Evolutionary conservation across 2,113 vertebrate species (phyloP), one percentile per base, ranked within the genome.

Genomic region (Illadopsis cleaveri): DNA sequence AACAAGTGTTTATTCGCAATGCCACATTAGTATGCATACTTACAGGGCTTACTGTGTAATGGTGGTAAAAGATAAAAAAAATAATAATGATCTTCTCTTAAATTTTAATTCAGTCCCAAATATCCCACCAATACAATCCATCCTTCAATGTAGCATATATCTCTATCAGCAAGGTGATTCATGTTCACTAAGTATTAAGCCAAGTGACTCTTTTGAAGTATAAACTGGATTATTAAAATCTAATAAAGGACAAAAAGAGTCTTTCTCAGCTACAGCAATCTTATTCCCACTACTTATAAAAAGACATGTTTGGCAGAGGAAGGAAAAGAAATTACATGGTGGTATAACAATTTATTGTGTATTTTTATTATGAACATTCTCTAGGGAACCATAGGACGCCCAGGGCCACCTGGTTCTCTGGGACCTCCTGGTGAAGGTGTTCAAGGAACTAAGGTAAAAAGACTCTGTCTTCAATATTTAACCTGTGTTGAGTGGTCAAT

Each of bases 391-490:
- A 45, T 72, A 66, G 99, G 99, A 73, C 98, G 98, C 25, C 90
- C 97, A 95, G 99, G 99, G 51, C 96, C 96, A 50, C 93, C 97
- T 72, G 99, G 99, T n/a, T 97, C 98, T 89, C 40, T 72, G 72
- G 99, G 99, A 86, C 98, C 98, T 87, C 97, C 96, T 66, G 99
- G 99, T 72, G 98, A 98, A 96, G 98, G 99, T 78, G 97, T 99
- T 96, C 99, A 99, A 97, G 99, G 99, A 61, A 96, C 97, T 90
- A 99, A 99, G 98, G 99, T 99, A 98, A 80, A 85, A 56, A 69
- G 27, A 68, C 31, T 79, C 51, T 80, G n/a, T 82, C 83, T 94
- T 83, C 79, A 83, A 48, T 53, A 45, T 76, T 76, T 57, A 88
- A 83, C 31, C 37, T 45, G 18, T 53, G n/a, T 15, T 68, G 66